Conservation (phyloP, 2,888 invertebrate genomes). For the Carterocephalus palaemon region DNA sequence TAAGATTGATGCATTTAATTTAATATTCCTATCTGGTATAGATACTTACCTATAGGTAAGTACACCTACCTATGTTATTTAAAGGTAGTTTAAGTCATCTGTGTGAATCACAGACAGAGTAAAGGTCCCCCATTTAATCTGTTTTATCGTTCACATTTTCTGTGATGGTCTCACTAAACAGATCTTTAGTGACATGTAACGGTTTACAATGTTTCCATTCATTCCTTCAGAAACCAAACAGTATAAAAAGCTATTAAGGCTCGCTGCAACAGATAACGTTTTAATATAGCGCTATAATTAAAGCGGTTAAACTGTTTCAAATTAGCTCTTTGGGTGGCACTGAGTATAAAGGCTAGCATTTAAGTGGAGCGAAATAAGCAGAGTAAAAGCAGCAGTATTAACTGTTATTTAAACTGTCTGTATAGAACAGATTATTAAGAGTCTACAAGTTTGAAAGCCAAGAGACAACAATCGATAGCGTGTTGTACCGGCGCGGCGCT, state of each 20-base stretch:
- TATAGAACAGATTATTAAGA: slow-evolving; percentile 5
- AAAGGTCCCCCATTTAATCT: too few relatives aligned
- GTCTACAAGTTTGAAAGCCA: slow-evolving; percentile 3
- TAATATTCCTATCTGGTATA: too few relatives aligned
- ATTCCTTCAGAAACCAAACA: slow-evolving; percentile 8
- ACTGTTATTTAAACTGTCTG: not conserved
- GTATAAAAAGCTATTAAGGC: slow-evolving; percentile 12
- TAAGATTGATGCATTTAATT: too few relatives aligned
- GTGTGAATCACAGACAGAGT: too few relatives aligned
- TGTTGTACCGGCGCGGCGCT: too few relatives aligned
- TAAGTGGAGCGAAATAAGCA: slow-evolving; percentile 24
- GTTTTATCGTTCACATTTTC: too few relatives aligned
- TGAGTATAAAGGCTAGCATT: slow-evolving; percentile 24
- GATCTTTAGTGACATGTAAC: too few relatives aligned
- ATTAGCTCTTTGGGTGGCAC: slow-evolving; percentile 33
- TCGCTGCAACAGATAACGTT: slow-evolving; percentile 17
- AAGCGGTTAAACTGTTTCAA: slow-evolving; percentile 24
- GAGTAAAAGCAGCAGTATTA: not conserved
- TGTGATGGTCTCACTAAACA: too few relatives aligned
- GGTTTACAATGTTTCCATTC: slow-evolving; percentile 5
- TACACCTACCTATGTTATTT: too few relatives aligned
- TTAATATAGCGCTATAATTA: slow-evolving; percentile 19
- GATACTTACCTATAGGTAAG: too few relatives aligned
- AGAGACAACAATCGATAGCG: slow-evolving; percentile 27
- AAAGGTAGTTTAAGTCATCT: too few relatives aligned